Base-by-base conservation (phyloP, 2,797 vertebrate species). In the Gouania willdenowi region DNA sequence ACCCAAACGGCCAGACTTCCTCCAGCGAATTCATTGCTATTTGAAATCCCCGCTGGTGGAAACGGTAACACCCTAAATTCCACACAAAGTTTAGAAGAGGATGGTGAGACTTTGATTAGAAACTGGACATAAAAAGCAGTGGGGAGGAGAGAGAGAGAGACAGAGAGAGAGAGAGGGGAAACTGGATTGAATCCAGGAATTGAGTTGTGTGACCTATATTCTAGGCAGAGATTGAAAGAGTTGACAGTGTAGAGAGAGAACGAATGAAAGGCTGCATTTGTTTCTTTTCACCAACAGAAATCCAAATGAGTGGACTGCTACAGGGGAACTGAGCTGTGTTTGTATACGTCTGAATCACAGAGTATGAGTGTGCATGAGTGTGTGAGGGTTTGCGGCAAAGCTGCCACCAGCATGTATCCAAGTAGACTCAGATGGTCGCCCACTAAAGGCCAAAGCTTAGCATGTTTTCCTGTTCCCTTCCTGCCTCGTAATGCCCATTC, bases 141-240 rank as follows among this genome's bases (percentile, higher is more conserved):
- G 26, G 17, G 20, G 13, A 34, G 14, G 9, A 3, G 4, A 25
- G 5, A 26, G 15, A 7, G 32, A 4, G 17, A 19, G 1, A 14
- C 6, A 8, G 7, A 8, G 5, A n/a, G 39, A 17, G 4, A 20
- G 54, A 18, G 23, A 6, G 48, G 57, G 44, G 48, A 49, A 44
- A 24, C 30, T 48, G 71, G 79, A 37, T 32, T 1, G 6, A 25
- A n/a, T 63, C 79, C 83, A 81, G 47, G 22, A 72, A 66, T 49
- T 67, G 55, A 63, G 63, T 55, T 70, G 59, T 38, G 38, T 84
- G 83, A 80, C 83, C 81, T 83, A 81, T 67, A 83, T 84, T 76
- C 57, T 73, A 45, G 62, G 42, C 24, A 23, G 21, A 20, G 18
- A 20, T 18, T 5, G 18, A 20, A 18, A 6, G 18, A 20, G 18